Conservation (phyloP, 2,113 vertebrate species). For the Hemibagrus wyckioides region DNA sequence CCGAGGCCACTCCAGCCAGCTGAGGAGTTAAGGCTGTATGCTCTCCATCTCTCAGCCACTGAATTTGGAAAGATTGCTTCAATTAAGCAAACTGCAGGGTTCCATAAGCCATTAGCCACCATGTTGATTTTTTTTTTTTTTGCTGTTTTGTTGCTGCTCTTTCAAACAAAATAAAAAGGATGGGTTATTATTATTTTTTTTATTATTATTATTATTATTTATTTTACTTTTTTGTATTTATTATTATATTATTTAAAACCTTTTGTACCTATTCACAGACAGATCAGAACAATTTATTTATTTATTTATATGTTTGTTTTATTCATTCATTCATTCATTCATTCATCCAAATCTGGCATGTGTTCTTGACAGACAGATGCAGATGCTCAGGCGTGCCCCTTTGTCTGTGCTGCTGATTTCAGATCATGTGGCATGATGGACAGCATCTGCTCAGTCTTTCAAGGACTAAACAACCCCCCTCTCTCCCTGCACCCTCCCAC, state of each 20-base stretch:
- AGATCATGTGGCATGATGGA: slow-evolving; percentile 44
- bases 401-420: slow-evolving; percentile 45
- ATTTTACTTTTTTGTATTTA: not conserved
- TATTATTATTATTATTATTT: not conserved
- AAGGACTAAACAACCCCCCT: slow-evolving; percentile 17
- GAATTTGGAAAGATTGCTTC: slow-evolving; percentile 55
- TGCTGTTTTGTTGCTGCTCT: not conserved
- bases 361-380: slow-evolving; percentile 38
- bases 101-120: slow-evolving; percentile 44
- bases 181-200: not conserved
- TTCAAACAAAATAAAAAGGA: not conserved
- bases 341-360: not conserved
- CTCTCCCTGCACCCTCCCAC: not conserved
- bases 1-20: slow-evolving; percentile 40
- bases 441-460: slow-evolving; percentile 49
- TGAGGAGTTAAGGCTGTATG: slow-evolving; percentile 42
- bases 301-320: too few relatives aligned
- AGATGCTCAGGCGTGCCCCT: slow-evolving; percentile 43
- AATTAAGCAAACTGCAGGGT: slow-evolving; percentile 52
- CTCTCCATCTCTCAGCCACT: slow-evolving; percentile 41
- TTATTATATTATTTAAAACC: not conserved
- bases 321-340: not conserved
- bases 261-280: not conserved
- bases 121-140: slow-evolving; percentile 25
- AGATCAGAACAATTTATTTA: too few relatives aligned